Base-by-base conservation (phyloP, 2,888 invertebrate species). In the Microchrysa polita region DNA sequence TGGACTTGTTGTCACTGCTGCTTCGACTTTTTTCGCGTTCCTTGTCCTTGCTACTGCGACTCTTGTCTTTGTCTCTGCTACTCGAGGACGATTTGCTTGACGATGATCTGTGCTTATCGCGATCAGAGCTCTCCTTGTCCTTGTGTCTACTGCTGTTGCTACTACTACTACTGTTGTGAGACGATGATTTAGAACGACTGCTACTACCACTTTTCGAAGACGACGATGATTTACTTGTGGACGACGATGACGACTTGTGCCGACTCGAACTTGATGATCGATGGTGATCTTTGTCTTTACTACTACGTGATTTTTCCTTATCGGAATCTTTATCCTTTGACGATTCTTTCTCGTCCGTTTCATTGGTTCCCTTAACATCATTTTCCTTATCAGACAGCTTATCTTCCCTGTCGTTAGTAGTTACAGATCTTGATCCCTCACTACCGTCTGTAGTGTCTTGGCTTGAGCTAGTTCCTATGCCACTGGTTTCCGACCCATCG, bases 121-220 rank as follows among this genome's bases (percentile, higher is more conserved):
- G 82, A 63, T 87, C 84, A 85, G 86, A 78, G 82, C 87, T 79
- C 84, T 87, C 74, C 86, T 86, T 87, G 22, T 87, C 87, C 81
- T 86, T 88, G 77, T 86, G 86, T 82, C 83, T 86, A 79, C 81
- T 87, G 81, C 79, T 77, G 44, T 80, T 80, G 4, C 67, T 73
- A 42, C 44, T 59, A 59, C 22, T 59, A 9, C 55, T 69, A 16
- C 67, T 59, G 23, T 27, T 44, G 52, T 44, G 34, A 63, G 48
- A 52, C 23, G 60, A 61, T 48, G 60, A 61, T 14, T 61, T 73
- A 18, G 73, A 63, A 18, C 59, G 80, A 1, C 63, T 63, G 20
- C 72, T 73, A 20, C 48, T 48, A 60, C 60, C 82, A 72, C 83
- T 82, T 75, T 78, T 78, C 14, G 67, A 57, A 1, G 75, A 73